Percentiles rank a stretch among this genome's conserved stretches.
Conservation (phyloP, 2,113 vertebrate species). For the Raja brachyura region DNA sequence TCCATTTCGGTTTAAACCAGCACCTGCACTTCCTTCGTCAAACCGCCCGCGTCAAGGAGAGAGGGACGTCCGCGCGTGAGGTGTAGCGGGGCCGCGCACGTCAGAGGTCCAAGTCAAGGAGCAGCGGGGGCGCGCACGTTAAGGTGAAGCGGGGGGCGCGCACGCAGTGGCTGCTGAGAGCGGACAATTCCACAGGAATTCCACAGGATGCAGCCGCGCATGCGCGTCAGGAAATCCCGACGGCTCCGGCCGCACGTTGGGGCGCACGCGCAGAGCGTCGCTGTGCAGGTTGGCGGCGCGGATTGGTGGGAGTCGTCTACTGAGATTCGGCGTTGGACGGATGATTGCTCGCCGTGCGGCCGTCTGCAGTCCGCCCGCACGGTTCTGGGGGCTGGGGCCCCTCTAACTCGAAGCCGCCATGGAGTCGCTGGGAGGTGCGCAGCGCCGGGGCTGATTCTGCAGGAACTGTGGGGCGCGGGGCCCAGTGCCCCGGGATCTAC, state of each 20-base stretch:
- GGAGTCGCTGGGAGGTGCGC: neutral
- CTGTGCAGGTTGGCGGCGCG: neutral
- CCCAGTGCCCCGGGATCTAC: conserved; percentile 6
- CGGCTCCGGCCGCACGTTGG: neutral
- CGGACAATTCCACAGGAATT: too few relatives aligned
- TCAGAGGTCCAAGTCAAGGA: too few relatives aligned
- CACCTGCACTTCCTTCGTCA: too few relatives aligned
- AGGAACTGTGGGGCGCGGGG: neutral
- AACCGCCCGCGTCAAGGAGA: neutral
- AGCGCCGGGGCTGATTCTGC: neutral
- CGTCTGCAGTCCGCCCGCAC: neutral
- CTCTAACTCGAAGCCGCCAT: neutral
- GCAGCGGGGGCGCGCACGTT: too few relatives aligned
- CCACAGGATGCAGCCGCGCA: neutral
- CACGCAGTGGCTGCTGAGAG: too few relatives aligned
- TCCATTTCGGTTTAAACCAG: too few relatives aligned
- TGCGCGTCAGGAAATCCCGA: neutral
- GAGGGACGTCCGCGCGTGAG: neutral
- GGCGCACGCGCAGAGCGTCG: neutral
- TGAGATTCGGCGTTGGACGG: neutral
- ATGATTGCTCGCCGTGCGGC: neutral
- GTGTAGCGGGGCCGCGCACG: neutral
- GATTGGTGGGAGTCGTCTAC: too few relatives aligned
- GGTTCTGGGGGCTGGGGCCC: conserved; percentile 9
- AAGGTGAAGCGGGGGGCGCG: too few relatives aligned